A percentile compares a stretch with the other conserved stretches of the same genome.
phyloP scores from a whole-genome alignment of 2,888 invertebrate genomes.

The Dynastes maya region DNA sequence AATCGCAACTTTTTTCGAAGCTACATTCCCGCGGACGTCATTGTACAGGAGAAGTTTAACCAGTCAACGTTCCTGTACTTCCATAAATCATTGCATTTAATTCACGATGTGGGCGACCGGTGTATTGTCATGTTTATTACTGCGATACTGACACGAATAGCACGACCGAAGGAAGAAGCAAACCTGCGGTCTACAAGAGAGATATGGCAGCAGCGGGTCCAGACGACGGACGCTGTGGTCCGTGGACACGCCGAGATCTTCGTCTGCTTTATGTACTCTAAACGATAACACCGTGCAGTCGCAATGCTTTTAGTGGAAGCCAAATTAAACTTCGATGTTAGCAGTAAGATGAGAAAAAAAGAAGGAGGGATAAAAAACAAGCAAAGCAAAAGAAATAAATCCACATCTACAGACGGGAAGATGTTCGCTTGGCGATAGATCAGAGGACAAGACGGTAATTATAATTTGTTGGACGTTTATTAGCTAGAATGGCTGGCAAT shows the following conservation, averaged over 20 bases:
- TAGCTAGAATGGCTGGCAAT: conserved; percentile 26
- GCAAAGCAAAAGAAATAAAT: conserved; percentile 14
- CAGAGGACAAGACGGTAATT: conserved; percentile 31
- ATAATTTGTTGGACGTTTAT: conserved; percentile 38
- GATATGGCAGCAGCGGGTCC: conserved; percentile 1
- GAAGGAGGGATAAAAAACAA: neutral
- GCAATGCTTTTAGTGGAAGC: conserved; percentile 2
- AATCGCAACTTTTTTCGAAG: conserved; percentile 54
- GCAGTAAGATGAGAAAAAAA: conserved; percentile 7
- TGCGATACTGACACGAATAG: conserved; percentile 50
- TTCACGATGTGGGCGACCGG: conserved; percentile 38
- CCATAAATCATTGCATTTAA: conserved; percentile 36
- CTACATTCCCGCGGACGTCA: conserved; percentile 52
- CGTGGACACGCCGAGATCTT: conserved; percentile 51
- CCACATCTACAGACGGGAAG: conserved; percentile 15
- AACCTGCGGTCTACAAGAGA: neutral
- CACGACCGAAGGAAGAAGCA: conserved; percentile 42
- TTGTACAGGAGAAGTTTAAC: conserved; percentile 22
- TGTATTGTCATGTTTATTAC: conserved; percentile 53
- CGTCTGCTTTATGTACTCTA: conserved; percentile 24
- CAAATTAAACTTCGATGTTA: conserved; percentile 24
- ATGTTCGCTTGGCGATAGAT: conserved; percentile 21
- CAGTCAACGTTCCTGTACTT: conserved; percentile 20
- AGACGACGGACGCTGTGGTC: conserved; percentile 47
- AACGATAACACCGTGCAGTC: conserved; percentile 7